Percentiles rank a stretch among this genome's conserved stretches.
phyloP scores from a whole-genome alignment of 2,113 vertebrate species.

The Pitta sordida region DNA sequence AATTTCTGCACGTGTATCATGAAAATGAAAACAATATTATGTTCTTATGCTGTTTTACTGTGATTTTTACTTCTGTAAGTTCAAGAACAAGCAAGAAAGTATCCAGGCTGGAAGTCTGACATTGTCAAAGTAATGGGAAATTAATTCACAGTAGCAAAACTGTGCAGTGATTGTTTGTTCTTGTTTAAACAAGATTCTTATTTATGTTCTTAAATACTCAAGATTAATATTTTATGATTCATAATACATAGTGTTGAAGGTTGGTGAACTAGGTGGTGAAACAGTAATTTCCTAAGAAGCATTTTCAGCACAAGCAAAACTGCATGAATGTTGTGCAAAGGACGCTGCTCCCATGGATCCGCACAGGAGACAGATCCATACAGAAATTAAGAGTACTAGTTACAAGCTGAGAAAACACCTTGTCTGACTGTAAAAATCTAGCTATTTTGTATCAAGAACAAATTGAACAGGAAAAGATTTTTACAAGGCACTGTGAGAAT shows the following conservation, averaged over 20 bases:
- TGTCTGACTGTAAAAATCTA: background rate
- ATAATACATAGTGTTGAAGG: constrained; percentile 19
- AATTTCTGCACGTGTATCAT: background rate
- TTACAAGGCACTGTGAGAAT: background rate
- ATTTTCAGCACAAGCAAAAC: background rate
- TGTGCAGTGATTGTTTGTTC: constrained; percentile 24
- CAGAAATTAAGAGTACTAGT: background rate
- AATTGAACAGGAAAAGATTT: background rate
- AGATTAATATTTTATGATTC: constrained; percentile 66
- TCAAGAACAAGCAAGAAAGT: background rate
- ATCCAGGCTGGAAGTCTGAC: background rate
- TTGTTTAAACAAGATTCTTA: constrained; percentile 61
- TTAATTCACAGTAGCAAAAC: constrained; percentile 12
- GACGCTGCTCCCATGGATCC: background rate
- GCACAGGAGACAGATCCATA: background rate
- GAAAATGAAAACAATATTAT: background rate
- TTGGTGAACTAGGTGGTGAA: background rate
- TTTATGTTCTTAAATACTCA: constrained; percentile 52
- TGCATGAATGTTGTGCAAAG: background rate
- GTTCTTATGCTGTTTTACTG: background rate
- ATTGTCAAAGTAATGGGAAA: background rate
- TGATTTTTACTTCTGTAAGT: background rate
- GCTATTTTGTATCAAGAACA: background rate
- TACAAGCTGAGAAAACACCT: background rate
- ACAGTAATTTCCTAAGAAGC: background rate